Percentiles rank a stretch among this genome's conserved stretches.
phyloP scores from a whole-genome alignment of 2,888 invertebrate species.

The Rhingia campestris region DNA sequence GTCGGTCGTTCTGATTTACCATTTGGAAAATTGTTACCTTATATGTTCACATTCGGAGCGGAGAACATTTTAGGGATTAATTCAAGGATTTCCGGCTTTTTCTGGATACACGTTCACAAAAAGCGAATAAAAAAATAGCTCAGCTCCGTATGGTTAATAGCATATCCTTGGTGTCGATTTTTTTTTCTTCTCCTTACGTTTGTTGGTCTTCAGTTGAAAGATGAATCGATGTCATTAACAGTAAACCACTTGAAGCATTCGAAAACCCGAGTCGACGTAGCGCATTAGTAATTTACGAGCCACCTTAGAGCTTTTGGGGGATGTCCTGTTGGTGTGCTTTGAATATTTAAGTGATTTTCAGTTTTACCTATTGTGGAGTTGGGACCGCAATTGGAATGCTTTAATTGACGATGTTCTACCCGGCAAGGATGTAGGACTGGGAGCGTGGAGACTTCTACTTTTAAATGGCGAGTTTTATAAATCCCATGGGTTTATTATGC shows the following conservation, averaged over 20 bases:
- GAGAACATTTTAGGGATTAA: conserved; percentile 17
- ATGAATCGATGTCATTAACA: conserved; percentile 51
- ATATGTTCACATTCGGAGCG: neutral
- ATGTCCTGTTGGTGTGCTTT: conserved; percentile 15
- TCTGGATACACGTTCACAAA: neutral
- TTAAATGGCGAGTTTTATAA: neutral
- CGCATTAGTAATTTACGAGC: conserved; percentile 63
- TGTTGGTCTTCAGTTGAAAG: conserved; percentile 12
- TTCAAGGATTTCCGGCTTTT: conserved; percentile 21
- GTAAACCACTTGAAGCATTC: conserved; percentile 31
- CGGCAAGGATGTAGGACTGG: neutral
- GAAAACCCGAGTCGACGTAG: conserved; percentile 17
- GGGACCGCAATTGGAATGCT: neutral
- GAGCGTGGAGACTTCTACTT: neutral
- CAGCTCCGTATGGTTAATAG: neutral
- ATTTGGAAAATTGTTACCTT: conserved; percentile 32
- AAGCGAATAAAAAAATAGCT: neutral
- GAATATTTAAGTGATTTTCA: conserved; percentile 46
- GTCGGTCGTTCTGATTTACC: neutral
- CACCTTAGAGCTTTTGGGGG: neutral
- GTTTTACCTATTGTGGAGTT: neutral
- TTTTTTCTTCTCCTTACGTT: neutral
- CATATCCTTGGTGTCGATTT: conserved; percentile 30
- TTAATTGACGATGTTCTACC: conserved; percentile 6
- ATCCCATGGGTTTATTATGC: neutral